These are phyloP conservation scores for Panonychus citri DNA, from an alignment of 1,140 invertebrate species.

Conservation along the genomic window DNA sequence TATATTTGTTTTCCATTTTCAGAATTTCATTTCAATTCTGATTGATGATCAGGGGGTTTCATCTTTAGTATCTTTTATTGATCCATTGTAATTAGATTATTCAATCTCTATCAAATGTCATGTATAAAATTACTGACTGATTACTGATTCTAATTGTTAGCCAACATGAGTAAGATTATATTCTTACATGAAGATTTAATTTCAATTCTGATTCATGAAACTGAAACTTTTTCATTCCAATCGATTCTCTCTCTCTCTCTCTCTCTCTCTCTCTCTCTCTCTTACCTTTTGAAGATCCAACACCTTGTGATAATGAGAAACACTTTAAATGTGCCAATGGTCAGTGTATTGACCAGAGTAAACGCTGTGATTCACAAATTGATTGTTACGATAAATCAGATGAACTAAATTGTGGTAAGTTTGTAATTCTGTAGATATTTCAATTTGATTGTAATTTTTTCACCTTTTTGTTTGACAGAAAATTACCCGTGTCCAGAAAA, in stretches of 20 bases:
- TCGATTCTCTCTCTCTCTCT: background rate
- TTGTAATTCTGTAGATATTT: background rate
- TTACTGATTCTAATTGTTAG: too few species aligned
- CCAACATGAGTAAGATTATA: too few species aligned
- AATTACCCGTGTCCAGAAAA: constrained; percentile 19
- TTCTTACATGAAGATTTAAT: too few species aligned
- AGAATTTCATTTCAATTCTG: too few species aligned
- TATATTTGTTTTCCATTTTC: too few species aligned
- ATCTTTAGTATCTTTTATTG: too few species aligned
- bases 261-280: background rate
- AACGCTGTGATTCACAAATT: constrained; percentile 18
- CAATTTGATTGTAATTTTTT: constrained; percentile 8
- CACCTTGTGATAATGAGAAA: background rate
- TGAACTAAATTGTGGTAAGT: constrained; percentile 16
- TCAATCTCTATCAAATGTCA: too few species aligned
- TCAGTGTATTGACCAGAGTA: constrained; percentile 14
- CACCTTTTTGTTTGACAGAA: constrained; percentile 12
- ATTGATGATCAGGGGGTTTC: too few species aligned
- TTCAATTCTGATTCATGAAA: too few species aligned
- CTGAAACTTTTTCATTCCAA: too few species aligned
- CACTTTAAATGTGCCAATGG: constrained; percentile 12
- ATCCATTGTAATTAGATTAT: too few species aligned
- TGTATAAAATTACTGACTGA: too few species aligned
- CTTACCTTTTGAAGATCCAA: background rate
- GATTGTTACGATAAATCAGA: constrained; percentile 21